Evolutionary conservation across 2,113 vertebrate genomes (phyloP).

Genomic region (Mirounga angustirostris): DNA sequence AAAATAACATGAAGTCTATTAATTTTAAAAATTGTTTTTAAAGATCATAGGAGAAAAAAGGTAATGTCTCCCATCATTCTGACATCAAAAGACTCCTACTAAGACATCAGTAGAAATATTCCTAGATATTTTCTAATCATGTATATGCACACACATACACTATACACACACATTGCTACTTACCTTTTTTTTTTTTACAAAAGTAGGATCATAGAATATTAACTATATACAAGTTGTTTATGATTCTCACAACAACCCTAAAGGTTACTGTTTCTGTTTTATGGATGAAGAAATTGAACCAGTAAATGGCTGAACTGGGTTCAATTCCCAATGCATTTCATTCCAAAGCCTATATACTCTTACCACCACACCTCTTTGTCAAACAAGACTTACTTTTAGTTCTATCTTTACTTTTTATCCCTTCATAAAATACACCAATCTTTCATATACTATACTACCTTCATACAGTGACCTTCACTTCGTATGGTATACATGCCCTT

Average conservation of each 20-base stretch:
- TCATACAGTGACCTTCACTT: not conserved
- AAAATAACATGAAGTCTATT: not conserved
- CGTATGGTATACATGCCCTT: not conserved
- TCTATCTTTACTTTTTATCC: not conserved
- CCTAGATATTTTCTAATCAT: not conserved
- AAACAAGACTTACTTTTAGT: constrained; percentile 49
- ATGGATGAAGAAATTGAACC: not conserved
- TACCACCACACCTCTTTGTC: not conserved
- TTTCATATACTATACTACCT: constrained; percentile 19
- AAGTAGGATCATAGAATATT: constrained; percentile 45
- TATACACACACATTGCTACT: not conserved
- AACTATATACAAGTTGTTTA: not conserved
- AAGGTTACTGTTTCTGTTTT: constrained; percentile 3
- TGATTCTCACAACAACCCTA: constrained; percentile 2
- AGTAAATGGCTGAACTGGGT: not conserved
- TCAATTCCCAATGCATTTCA: constrained; percentile 9
- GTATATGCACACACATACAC: not conserved
- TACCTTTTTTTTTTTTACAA: constrained; percentile 16
- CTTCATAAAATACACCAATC: not conserved
- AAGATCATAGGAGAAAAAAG: constrained; percentile 37
- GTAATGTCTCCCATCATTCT: constrained; percentile 5
- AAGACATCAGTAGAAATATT: constrained; percentile 41
- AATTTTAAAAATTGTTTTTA: constrained; percentile 2
- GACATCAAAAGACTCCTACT: not conserved
- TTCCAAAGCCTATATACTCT: not conserved